Percentiles rank a stretch among this genome's conserved stretches.
These are phyloP conservation scores for Drosophila antonietae DNA, from an alignment of 2,888 invertebrate species.

Conservation along the genomic window DNA sequence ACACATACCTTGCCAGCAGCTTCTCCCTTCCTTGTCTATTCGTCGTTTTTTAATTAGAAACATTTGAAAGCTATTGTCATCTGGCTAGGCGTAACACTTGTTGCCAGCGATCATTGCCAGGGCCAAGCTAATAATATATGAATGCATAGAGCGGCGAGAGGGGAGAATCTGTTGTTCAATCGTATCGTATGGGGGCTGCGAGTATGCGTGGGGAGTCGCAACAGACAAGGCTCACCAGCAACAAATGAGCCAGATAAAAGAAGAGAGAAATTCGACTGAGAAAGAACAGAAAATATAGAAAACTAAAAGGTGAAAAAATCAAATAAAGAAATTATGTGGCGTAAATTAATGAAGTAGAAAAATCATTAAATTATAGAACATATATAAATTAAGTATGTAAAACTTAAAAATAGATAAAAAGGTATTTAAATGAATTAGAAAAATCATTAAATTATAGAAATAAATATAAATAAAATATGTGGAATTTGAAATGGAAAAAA, in stretches of 20 bases:
- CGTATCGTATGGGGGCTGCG: slow-evolving; percentile 23
- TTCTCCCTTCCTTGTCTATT: slow-evolving; percentile 18
- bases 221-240: slow-evolving; percentile 63
- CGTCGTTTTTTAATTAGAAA: slow-evolving; percentile 74
- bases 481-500: too few species aligned
- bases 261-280: slow-evolving; percentile 1
- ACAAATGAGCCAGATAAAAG: slow-evolving; percentile 61
- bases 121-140: slow-evolving; percentile 61
- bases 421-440: too few species aligned
- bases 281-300: neutral
- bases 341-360: neutral
- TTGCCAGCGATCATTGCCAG: slow-evolving; percentile 72
- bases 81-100: slow-evolving; percentile 65
- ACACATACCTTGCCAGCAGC: slow-evolving; percentile 3
- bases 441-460: too few species aligned
- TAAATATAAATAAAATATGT: too few species aligned
- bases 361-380: neutral
- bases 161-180: slow-evolving; percentile 15
- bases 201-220: slow-evolving; percentile 19
- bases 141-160: neutral
- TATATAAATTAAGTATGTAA: neutral
- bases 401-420: too few species aligned
- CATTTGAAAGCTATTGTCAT: slow-evolving; percentile 78
- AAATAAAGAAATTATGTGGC: neutral
- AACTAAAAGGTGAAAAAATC: neutral